Base-by-base conservation (phyloP, 2,797 vertebrate genomes). In the Sebastes oblongus region DNA sequence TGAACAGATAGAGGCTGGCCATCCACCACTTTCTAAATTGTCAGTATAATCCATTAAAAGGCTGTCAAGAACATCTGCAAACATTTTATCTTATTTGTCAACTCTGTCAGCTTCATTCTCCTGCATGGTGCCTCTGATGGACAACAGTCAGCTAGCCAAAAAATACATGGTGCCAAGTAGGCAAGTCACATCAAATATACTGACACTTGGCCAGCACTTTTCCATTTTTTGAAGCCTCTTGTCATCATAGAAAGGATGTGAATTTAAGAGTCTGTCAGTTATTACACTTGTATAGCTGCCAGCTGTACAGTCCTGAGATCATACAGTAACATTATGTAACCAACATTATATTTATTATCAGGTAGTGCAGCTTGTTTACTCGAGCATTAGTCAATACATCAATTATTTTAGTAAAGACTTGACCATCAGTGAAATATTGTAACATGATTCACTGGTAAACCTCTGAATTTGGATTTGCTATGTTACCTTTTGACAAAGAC, bases 251-350 rank as follows among this genome's bases (percentile, higher is more conserved):
- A 80, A 80, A 85, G n/a, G 30, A 84, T 74, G 70, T 68, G n/a
- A 80, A 86, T 78, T 83, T 82, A 77, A 81, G 74, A 73, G 66
- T 82, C 75, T 81, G 87, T 80, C 83, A 89, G 59, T 85, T 89
- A 76, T 78, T 83, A 78, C 55, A 75, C 30, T 77, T 52, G 39
- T 79, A 42, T 36, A 66, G 72, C 55, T 79, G 42, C 55, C 78
- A 84, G 72, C 62, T 59, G 70, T 50, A 55, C 59, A 56, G 66
- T 77, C 67, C 68, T 77, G 18, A 66, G 61, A 88, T 76, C 74
- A 71, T 80, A 72, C 71, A 60, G 50, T 29, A 52, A 46, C 72
- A 69, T 79, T 69, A 89, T 75, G 66, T 84, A 85, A 84, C 75
- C 54, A 77, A 85, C 39, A 78, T 72, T 75, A 72, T 66, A 12